Evolutionary conservation across 2,888 invertebrate species (phyloP), one percentile per base, ranked within the genome.

Genomic region (Drosophila diplacantha): DNA sequence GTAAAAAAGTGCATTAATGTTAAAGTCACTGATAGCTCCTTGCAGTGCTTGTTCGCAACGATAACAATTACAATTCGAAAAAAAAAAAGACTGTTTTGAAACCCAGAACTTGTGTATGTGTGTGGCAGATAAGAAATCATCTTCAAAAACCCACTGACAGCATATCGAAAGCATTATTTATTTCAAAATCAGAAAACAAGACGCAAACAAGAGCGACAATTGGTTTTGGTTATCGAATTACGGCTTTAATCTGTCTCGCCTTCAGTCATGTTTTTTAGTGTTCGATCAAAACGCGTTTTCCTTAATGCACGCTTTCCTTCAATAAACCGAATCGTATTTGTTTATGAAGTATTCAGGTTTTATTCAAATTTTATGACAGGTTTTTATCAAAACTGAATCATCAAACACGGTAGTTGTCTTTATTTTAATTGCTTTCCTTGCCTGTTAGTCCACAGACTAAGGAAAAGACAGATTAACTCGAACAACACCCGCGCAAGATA

Each of bases 1-100:
- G 57, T 75, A 57, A 75, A 77, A 69, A 71, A 65, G 60, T 47
- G 58, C 62, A 79, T 71, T 62, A 39, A 59, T 74, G 56, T 43
- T 57, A 34, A 53, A 53, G 54, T 37, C 44, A 55, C 46, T 59
- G 58, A 58, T 59, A 63, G 47, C 65, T 60, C 31, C 38, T 34
- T 14, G 26, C 62, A 31, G 44, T 24, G 46, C 18, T 26, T 32
- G 35, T 47, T 31, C 47, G 38, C 35, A 26, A 50, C 41, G 64
- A 61, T 64, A 61, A 54, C 46, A 18, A 38, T 46, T 39, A 39
- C 38, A 35, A 41, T 43, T 26, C 26, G n/a, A 16, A 29, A 31
- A 29, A 31, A 29, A 16, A 37, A 18, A 38, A 34, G 3, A 31
- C 12, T 12, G 22, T 50, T 60, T 31, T n/a, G 50, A 41, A 63